These are phyloP conservation scores for Cryptus viduatorius DNA, from an alignment of 2,888 invertebrate species.

Conservation along the genomic window DNA sequence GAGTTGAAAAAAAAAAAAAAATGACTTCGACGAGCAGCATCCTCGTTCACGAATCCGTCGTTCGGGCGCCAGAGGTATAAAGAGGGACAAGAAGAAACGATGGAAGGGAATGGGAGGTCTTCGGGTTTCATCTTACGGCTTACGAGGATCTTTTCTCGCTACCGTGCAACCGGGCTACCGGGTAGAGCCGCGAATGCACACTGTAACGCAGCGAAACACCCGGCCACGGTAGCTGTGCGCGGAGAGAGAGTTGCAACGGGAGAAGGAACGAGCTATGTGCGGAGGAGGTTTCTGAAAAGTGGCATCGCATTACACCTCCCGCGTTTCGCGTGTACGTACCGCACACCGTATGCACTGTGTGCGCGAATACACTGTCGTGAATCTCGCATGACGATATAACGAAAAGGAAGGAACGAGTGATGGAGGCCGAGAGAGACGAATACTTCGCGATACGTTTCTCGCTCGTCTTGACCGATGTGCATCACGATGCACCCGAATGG, in stretches of 20 bases:
- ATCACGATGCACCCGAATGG: conserved; percentile 74
- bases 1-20: not conserved
- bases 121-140: conserved; percentile 78
- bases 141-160: conserved; percentile 77
- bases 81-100: conserved; percentile 25
- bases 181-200: conserved; percentile 23
- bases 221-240: conserved; percentile 40
- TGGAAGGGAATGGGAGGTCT: conserved; percentile 52
- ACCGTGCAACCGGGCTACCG: conserved; percentile 68
- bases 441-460: conserved; percentile 68
- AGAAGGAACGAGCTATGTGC: conserved; percentile 62
- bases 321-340: conserved; percentile 52
- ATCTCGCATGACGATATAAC: conserved; percentile 34
- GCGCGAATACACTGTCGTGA: conserved; percentile 29
- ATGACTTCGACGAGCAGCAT: conserved; percentile 15
- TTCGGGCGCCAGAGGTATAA: conserved; percentile 28
- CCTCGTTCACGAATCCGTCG: conserved; percentile 28
- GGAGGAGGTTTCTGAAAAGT: conserved; percentile 69
- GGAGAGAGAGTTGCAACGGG: conserved; percentile 42
- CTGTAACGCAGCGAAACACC: conserved; percentile 27
- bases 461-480: conserved; percentile 72
- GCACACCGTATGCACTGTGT: conserved; percentile 34
- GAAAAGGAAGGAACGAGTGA: conserved; percentile 12
- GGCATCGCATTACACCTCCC: conserved; percentile 74
- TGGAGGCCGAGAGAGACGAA: conserved; percentile 40